Conservation (phyloP, 2,888 invertebrate species). For the Brachypterus glaber region DNA sequence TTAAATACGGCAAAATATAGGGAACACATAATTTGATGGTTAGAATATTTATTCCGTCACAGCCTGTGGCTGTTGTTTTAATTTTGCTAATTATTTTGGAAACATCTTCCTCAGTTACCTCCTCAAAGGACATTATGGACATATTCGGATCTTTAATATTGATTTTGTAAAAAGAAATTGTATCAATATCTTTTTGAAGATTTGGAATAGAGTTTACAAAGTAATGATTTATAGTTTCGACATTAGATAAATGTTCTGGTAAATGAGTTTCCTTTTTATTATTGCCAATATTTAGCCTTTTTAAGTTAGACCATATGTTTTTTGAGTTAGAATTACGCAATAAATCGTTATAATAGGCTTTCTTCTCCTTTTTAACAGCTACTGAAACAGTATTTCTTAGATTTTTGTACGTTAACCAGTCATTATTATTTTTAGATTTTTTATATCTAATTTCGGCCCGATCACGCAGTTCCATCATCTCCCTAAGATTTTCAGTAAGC, state of each 20-base stretch:
- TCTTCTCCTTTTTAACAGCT: neutral
- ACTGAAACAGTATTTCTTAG: constrained; percentile 2
- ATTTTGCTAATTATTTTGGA: no score
- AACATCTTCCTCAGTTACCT: no score
- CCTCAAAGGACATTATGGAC: no score
- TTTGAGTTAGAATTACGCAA: neutral
- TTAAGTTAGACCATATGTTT: constrained; percentile 1
- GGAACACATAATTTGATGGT: no score
- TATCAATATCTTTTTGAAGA: no score
- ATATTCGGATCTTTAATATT: no score
- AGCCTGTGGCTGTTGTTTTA: constrained; percentile 3
- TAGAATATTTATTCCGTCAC: no score
- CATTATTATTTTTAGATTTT: constrained; percentile 1
- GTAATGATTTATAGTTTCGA: neutral
- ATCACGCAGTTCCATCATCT: constrained; percentile 3
- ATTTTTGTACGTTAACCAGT: neutral
- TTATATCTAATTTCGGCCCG: constrained; percentile 2
- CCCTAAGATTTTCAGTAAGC: constrained; percentile 1
- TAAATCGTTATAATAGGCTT: constrained; percentile 2
- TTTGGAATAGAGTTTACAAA: constrained; percentile 4
- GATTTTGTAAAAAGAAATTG: no score
- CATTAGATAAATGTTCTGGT: neutral
- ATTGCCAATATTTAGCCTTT: constrained; percentile 2
- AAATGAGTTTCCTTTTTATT: constrained; percentile 2
- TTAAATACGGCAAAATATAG: no score